Conservation (phyloP, 2,797 vertebrate species). For the Rhodeus uyekii region DNA sequence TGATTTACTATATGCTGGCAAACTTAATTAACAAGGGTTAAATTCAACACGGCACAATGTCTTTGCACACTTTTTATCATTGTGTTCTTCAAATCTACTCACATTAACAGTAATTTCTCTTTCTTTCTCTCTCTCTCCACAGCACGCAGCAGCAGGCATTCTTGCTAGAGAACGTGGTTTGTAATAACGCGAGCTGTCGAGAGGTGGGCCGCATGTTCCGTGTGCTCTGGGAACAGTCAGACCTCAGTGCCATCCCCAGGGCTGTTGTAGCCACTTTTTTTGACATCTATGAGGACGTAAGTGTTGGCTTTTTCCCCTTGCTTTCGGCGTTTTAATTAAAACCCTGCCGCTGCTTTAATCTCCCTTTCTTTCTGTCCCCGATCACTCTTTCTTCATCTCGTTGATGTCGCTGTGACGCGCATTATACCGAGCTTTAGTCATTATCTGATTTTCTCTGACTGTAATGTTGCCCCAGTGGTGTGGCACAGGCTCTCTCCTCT, state of each 20-base stretch:
- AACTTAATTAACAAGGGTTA: constrained; percentile 37
- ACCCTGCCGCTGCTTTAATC: background rate
- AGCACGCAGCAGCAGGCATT: constrained; percentile 87
- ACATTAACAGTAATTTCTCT: constrained; percentile 6
- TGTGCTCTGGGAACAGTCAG: constrained; percentile 90
- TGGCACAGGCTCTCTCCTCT: constrained; percentile 24
- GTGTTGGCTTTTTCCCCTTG: constrained; percentile 64
- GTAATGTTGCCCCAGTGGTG: constrained; percentile 39
- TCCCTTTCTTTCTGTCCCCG: constrained; percentile 2
- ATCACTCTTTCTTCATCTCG: constrained; percentile 28
- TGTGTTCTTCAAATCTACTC: background rate
- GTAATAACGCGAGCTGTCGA: constrained; percentile 79
- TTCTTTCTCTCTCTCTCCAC: constrained; percentile 20
- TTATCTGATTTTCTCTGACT: constrained; percentile 48
- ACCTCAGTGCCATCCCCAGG: constrained; percentile 86
- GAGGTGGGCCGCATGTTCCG: constrained; percentile 82
- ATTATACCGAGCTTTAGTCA: constrained; percentile 27
- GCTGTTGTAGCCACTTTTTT: constrained; percentile 91
- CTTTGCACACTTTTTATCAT: background rate
- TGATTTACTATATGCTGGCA: constrained; percentile 12
- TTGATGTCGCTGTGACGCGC: constrained; percentile 21
- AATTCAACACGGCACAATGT: constrained; percentile 26
- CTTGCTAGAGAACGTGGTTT: constrained; percentile 90
- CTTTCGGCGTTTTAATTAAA: constrained; percentile 48
- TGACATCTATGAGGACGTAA: constrained; percentile 98